These are phyloP conservation scores for Hyla sarda DNA, from an alignment of 2,113 vertebrate genomes.

Conservation along the genomic window DNA sequence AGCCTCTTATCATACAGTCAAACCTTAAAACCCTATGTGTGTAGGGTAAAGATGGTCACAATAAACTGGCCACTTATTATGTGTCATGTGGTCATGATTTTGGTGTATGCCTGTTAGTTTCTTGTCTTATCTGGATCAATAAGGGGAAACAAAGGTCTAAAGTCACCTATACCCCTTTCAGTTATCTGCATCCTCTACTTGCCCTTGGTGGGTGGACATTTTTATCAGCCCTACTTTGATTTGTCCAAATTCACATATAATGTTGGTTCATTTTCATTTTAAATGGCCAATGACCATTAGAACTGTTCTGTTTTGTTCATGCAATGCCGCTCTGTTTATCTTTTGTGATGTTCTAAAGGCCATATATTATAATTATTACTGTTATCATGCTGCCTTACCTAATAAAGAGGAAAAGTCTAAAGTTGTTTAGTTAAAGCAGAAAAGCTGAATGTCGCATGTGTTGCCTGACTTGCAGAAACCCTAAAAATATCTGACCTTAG, in stretches of 20 bases:
- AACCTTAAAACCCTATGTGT: no score
- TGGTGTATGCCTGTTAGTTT: no score
- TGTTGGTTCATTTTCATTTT: background rate
- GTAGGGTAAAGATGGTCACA: background rate
- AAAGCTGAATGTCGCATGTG: background rate
- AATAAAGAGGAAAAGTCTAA: background rate
- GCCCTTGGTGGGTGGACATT: no score
- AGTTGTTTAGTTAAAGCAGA: background rate
- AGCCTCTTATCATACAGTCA: no score
- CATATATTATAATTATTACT: no score
- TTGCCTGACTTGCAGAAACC: slow-evolving; percentile 1
- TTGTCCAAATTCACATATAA: background rate
- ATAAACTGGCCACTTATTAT: background rate
- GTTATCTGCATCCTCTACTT: no score
- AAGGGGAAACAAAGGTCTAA: background rate
- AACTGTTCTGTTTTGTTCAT: background rate
- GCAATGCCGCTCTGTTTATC: background rate
- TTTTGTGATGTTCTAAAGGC: background rate
- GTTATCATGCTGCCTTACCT: background rate
- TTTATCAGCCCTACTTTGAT: no score
- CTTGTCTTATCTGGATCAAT: no score
- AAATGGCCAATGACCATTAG: background rate
- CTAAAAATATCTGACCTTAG: slow-evolving; percentile 22
- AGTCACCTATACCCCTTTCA: background rate
- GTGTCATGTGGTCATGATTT: background rate